Evolutionary conservation across 2,888 invertebrate species (phyloP).

Genomic region (Steinernema scapterisci): DNA sequence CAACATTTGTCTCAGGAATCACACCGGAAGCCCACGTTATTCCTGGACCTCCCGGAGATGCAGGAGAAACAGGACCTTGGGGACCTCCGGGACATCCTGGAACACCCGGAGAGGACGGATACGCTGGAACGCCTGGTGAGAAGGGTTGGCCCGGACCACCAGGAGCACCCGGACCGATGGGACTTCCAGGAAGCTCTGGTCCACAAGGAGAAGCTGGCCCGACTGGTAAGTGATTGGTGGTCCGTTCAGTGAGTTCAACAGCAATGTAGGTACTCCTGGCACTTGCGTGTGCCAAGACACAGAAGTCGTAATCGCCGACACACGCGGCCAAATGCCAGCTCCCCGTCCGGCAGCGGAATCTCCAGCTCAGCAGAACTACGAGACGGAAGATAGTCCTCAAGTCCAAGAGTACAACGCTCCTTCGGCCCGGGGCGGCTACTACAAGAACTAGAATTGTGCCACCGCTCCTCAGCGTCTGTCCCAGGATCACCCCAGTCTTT

Average conservation of each 20-base stretch:
- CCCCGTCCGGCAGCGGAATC: conserved; percentile 34
- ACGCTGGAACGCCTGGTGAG: conserved; percentile 64
- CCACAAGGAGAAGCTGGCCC: conserved; percentile 60
- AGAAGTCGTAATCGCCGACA: conserved; percentile 63
- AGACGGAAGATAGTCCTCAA: conserved; percentile 11
- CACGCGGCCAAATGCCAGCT: conserved; percentile 40
- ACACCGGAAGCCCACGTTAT: conserved; percentile 67
- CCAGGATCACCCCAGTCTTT: conserved; percentile 23
- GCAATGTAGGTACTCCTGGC: conserved; percentile 61
- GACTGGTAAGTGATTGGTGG: conserved; percentile 40
- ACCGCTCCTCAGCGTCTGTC: neutral
- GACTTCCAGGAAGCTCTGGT: conserved; percentile 59
- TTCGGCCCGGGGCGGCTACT: conserved; percentile 5
- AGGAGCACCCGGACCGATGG: conserved; percentile 63
- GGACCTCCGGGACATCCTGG: conserved; percentile 50
- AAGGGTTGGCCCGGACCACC: conserved; percentile 67
- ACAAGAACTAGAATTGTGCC: conserved; percentile 7
- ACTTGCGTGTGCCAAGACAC: conserved; percentile 68
- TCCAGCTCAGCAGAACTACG: conserved; percentile 32
- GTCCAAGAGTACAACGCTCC: conserved; percentile 24
- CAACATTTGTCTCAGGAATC: conserved; percentile 42
- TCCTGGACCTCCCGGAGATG: conserved; percentile 65
- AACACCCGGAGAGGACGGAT: conserved; percentile 64
- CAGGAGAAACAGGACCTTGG: conserved; percentile 63
- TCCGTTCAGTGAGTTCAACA: neutral